These are phyloP conservation scores for Paralvinella palmiformis DNA, from an alignment of 1,140 invertebrate genomes.

Conservation along the genomic window DNA sequence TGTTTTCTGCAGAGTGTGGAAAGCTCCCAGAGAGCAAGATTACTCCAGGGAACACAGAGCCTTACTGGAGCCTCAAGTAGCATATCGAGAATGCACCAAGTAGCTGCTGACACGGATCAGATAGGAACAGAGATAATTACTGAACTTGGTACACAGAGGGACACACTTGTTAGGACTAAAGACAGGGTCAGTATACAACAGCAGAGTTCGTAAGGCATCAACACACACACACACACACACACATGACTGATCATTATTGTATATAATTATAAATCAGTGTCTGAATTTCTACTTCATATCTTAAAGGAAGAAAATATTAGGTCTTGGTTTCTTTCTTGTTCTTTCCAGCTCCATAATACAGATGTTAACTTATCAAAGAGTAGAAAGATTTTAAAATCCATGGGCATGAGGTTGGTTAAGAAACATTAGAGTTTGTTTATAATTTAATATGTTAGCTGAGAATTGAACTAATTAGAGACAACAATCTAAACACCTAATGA, in stretches of 20 bases:
- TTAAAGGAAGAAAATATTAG: not conserved
- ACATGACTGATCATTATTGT: not conserved
- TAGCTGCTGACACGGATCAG: constrained; percentile 71
- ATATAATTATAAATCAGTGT: not conserved
- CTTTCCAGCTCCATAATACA: constrained; percentile 55
- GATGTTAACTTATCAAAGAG: constrained; percentile 59
- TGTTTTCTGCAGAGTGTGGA: constrained; percentile 32
- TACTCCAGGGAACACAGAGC: constrained; percentile 42
- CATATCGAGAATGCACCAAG: constrained; percentile 63
- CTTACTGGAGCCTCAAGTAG: constrained; percentile 62
- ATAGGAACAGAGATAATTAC: constrained; percentile 70
- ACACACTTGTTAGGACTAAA: constrained; percentile 59
- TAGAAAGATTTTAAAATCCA: constrained; percentile 57
- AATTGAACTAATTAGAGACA: too few relatives aligned
- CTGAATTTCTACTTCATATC: not conserved
- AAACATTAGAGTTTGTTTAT: not conserved
- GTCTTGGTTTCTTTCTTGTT: not conserved
- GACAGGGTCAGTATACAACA: constrained; percentile 40
- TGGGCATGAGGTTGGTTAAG: constrained; percentile 53
- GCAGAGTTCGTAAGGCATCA: not conserved
- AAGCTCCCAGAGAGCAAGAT: constrained; percentile 34
- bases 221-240: not conserved
- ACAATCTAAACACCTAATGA: too few relatives aligned
- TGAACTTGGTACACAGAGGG: constrained; percentile 61
- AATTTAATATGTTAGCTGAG: too few relatives aligned